phyloP scores from a whole-genome alignment of 30 jellyfish, hydroid and myxozoan genomes.

The Aurelia sp. region DNA sequence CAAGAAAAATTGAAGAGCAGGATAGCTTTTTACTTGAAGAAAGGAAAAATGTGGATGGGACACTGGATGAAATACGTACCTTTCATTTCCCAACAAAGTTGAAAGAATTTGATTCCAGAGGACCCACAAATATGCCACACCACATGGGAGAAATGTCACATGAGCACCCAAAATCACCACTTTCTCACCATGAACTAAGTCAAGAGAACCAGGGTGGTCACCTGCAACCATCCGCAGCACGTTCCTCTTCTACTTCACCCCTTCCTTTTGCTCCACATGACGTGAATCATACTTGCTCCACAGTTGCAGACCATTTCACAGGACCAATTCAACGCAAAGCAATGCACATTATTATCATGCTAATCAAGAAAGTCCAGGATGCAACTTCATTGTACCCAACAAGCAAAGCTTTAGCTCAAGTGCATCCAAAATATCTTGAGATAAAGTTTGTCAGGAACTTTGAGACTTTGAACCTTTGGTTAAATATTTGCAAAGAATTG shows the following conservation, averaged over 20 bases:
- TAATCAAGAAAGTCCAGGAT: constrained; percentile 60
- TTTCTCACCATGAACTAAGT: no score
- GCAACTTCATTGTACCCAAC: constrained; percentile 78
- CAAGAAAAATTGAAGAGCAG: constrained; percentile 68
- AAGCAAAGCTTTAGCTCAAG: constrained; percentile 41
- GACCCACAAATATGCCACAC: no score
- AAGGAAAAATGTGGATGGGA: constrained; percentile 58
- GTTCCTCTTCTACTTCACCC: neutral
- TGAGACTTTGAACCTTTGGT: constrained; percentile 82
- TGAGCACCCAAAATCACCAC: no score
- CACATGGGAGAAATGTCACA: no score
- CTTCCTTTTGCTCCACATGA: constrained; percentile 58
- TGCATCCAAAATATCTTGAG: constrained; percentile 58
- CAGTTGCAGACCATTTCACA: constrained; percentile 45
- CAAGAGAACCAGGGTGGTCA: no score
- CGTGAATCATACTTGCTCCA: constrained; percentile 30
- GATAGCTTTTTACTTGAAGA: constrained; percentile 67
- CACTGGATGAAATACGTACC: constrained; percentile 50
- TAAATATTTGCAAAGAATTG: constrained; percentile 73
- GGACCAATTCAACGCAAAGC: constrained; percentile 65
- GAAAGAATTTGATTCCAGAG: constrained; percentile 8
- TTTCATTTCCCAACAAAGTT: constrained; percentile 48
- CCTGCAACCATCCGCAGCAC: neutral
- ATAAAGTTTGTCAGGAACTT: constrained; percentile 58
- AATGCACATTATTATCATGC: constrained; percentile 63